These are phyloP conservation scores for Gandaritis pyraliata DNA, from an alignment of 2,888 invertebrate species.

Conservation along the genomic window DNA sequence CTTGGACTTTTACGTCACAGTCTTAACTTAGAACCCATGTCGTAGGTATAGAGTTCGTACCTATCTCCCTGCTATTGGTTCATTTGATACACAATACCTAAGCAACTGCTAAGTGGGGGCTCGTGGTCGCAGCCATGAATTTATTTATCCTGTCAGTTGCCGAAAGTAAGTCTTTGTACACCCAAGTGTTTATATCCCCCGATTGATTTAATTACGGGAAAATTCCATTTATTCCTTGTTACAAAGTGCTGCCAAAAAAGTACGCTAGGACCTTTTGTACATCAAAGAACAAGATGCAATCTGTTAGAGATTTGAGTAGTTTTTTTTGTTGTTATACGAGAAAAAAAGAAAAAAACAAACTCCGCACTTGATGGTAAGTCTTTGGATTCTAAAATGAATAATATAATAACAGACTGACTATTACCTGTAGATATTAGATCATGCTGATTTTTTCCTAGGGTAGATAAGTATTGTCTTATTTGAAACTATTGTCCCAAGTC, in stretches of 20 bases:
- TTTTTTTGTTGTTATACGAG: slow-evolving; percentile 31
- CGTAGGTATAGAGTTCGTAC: slow-evolving; percentile 1
- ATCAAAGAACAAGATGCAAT: slow-evolving; percentile 19
- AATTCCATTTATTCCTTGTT: slow-evolving; percentile 1
- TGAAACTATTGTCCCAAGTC: too few species aligned
- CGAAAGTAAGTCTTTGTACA: slow-evolving; percentile 21
- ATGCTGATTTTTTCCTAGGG: too few species aligned
- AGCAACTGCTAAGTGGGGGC: slow-evolving; percentile 39
- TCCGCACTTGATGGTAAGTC: slow-evolving; percentile 26
- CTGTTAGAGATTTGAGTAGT: slow-evolving; percentile 20
- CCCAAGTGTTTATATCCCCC: slow-evolving; percentile 17
- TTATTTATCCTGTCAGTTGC: slow-evolving; percentile 31
- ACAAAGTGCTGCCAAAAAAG: background rate
- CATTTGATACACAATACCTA: slow-evolving; percentile 13
- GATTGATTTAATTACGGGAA: slow-evolving; percentile 12
- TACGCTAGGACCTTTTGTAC: background rate
- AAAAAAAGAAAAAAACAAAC: slow-evolving; percentile 25
- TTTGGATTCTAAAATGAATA: too few species aligned
- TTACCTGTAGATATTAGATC: too few species aligned
- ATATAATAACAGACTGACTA: too few species aligned
- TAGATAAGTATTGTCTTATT: too few species aligned
- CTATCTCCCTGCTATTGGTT: slow-evolving; percentile 9
- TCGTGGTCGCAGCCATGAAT: slow-evolving; percentile 17
- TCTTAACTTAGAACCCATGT: background rate
- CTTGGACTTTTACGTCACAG: slow-evolving; percentile 6